phyloP scores from a whole-genome alignment of 2,888 invertebrate genomes.

The Asteroscopus sphinx region DNA sequence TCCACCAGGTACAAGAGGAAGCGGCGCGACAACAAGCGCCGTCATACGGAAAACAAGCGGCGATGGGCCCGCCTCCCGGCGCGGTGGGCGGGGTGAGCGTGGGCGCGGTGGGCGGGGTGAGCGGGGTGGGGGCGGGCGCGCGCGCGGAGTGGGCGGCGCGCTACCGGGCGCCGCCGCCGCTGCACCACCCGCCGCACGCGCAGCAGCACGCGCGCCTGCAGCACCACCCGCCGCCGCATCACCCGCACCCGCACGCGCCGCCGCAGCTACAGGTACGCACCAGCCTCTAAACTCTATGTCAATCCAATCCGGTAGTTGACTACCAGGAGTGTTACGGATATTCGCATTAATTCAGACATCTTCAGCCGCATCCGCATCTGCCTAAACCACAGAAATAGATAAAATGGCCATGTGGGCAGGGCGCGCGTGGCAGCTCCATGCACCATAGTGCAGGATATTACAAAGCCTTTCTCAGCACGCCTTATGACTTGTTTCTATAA shows the following conservation, averaged over 20 bases:
- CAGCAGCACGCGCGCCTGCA: constrained; percentile 34
- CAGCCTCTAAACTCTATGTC: too few species aligned
- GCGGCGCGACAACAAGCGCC: constrained; percentile 97
- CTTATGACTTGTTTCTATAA: too few species aligned
- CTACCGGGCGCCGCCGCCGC: constrained; percentile 69
- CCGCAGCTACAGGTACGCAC: constrained; percentile 62
- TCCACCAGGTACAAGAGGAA: constrained; percentile 94
- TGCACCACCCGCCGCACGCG: constrained; percentile 60
- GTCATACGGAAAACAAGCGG: constrained; percentile 94
- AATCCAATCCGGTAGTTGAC: too few species aligned
- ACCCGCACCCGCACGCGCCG: constrained; percentile 45
- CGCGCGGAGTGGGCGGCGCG: constrained; percentile 81
- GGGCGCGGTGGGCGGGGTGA: constrained; percentile 85
- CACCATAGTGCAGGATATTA: too few species aligned
- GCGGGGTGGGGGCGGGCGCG: constrained; percentile 87
- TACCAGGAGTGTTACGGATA: too few species aligned
- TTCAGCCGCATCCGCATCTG: too few species aligned
- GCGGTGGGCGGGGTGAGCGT: constrained; percentile 64
- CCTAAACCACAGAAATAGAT: too few species aligned
- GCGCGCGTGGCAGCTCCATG: too few species aligned
- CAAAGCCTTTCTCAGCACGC: too few species aligned
- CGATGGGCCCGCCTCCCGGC: constrained; percentile 80
- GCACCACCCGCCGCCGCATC: constrained; percentile 40
- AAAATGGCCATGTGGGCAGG: too few species aligned
- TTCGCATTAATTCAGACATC: too few species aligned